These are phyloP conservation scores for Tachyglossus aculeatus DNA, from an alignment of 2,797 vertebrate genomes.

Conservation along the genomic window DNA sequence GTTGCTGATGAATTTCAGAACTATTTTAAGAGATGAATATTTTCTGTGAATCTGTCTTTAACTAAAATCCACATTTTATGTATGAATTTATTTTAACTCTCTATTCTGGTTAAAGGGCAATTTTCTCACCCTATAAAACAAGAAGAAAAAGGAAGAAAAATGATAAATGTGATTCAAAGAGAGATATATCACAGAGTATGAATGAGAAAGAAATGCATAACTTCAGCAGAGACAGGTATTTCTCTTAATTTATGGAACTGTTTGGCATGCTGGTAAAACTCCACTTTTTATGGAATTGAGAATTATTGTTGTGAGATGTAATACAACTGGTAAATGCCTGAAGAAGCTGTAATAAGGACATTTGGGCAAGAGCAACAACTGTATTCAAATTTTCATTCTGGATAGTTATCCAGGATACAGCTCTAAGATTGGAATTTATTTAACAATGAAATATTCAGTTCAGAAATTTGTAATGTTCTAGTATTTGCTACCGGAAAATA, in stretches of 20 bases:
- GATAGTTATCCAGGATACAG: constrained; percentile 10
- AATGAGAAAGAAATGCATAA: constrained; percentile 47
- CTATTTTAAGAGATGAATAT: constrained; percentile 40
- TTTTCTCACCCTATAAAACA: constrained; percentile 48
- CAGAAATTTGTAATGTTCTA: too few relatives aligned
- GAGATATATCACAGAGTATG: constrained; percentile 44
- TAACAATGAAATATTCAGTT: too few relatives aligned
- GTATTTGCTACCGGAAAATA: too few relatives aligned
- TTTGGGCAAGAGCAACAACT: constrained; percentile 44
- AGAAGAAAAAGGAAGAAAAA: constrained; percentile 46
- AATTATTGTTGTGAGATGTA: constrained; percentile 56
- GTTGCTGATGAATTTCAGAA: constrained; percentile 24
- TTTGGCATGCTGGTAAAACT: constrained; percentile 57
- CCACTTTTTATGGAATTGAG: constrained; percentile 56
- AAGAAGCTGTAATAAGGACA: constrained; percentile 44
- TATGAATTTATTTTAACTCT: constrained; percentile 40
- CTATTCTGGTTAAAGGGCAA: constrained; percentile 42
- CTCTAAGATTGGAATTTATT: too few relatives aligned
- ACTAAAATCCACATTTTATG: constrained; percentile 35
- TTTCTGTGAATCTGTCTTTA: constrained; percentile 31
- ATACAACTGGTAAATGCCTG: constrained; percentile 36
- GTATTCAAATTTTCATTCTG: constrained; percentile 18
- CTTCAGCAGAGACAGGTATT: constrained; percentile 45
- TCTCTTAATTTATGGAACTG: constrained; percentile 56
- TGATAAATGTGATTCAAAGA: constrained; percentile 37